Conservation (phyloP, 2,888 invertebrate species). For the Pardosa pseudoannulata region DNA sequence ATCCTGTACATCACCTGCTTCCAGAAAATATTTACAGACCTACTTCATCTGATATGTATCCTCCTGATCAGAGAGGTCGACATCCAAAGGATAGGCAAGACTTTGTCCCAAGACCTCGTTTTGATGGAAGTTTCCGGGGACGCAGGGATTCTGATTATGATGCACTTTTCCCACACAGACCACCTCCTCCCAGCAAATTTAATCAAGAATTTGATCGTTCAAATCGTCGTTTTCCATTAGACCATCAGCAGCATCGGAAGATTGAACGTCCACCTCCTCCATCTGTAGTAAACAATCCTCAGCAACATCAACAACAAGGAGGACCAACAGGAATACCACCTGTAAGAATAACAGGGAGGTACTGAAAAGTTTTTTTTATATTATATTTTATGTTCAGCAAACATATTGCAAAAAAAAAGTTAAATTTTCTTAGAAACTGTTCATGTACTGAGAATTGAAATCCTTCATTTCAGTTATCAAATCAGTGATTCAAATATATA, state of each 20-base stretch:
- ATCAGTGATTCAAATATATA: too few species aligned
- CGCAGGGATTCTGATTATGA: constrained; percentile 42
- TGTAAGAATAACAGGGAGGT: constrained; percentile 72
- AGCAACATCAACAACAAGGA: constrained; percentile 45
- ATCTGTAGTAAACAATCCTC: constrained; percentile 25
- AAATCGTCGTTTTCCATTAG: constrained; percentile 26
- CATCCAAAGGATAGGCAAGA: constrained; percentile 11
- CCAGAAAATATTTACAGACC: constrained; percentile 1
- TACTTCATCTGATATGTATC: constrained; percentile 17
- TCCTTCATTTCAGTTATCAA: too few species aligned
- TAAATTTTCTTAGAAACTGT: neutral
- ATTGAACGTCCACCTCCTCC: constrained; percentile 48
- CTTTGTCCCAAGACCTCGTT: constrained; percentile 11
- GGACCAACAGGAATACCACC: constrained; percentile 65
- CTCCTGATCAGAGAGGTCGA: constrained; percentile 11
- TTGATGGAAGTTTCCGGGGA: constrained; percentile 15
- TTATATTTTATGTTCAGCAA: neutral
- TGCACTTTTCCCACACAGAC: constrained; percentile 30
- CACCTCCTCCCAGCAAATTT: constrained; percentile 33
- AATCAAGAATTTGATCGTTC: constrained; percentile 32
- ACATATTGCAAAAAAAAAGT: too few species aligned
- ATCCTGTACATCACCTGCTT: neutral
- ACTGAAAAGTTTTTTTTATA: constrained; percentile 31
- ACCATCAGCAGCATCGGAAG: constrained; percentile 10
- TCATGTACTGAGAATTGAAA: neutral